Conservation (phyloP, 2,113 vertebrate species). For the Toxotes jaculatrix region DNA sequence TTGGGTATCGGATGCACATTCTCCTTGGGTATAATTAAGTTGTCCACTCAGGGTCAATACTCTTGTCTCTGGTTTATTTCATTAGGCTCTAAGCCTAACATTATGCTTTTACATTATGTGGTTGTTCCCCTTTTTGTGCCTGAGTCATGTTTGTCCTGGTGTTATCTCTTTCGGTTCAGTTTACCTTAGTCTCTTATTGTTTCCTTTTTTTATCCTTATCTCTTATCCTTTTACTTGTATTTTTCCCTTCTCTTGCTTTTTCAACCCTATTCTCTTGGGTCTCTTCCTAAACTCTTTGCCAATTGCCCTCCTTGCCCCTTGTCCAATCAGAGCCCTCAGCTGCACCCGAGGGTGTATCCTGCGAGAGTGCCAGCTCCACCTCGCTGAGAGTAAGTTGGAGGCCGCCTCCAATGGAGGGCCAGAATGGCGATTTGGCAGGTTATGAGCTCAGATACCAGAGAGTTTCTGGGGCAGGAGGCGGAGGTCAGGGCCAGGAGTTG, state of each 20-base stretch:
- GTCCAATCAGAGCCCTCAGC: slow-evolving; percentile 92
- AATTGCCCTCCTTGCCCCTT: slow-evolving; percentile 65
- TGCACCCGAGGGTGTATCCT: slow-evolving; percentile 93
- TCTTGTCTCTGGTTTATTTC: slow-evolving; percentile 73
- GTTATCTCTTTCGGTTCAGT: slow-evolving; percentile 61
- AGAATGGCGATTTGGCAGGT: slow-evolving; percentile 91
- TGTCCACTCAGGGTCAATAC: slow-evolving; percentile 78
- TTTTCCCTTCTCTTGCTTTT: slow-evolving; percentile 85
- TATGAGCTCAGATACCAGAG: slow-evolving; percentile 93
- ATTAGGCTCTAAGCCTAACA: slow-evolving; percentile 62
- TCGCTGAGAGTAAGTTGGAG: slow-evolving; percentile 96
- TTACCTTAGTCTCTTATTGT: slow-evolving; percentile 68
- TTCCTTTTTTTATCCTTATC: slow-evolving; percentile 73
- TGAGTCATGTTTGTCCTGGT: slow-evolving; percentile 56
- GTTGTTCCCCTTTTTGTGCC: slow-evolving; percentile 33
- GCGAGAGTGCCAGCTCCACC: slow-evolving; percentile 92
- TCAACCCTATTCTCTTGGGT: slow-evolving; percentile 60
- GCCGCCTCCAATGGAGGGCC: slow-evolving; percentile 89
- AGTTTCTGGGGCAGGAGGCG: slow-evolving; percentile 86
- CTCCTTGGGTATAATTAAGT: slow-evolving; percentile 79
- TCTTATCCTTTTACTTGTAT: slow-evolving; percentile 72
- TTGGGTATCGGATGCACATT: slow-evolving; percentile 69
- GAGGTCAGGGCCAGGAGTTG: slow-evolving; percentile 74
- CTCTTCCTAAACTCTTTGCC: slow-evolving; percentile 64
- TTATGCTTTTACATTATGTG: slow-evolving; percentile 66